phyloP scores from a whole-genome alignment of 2,888 invertebrate genomes.

The Aspidiotus destructor region DNA sequence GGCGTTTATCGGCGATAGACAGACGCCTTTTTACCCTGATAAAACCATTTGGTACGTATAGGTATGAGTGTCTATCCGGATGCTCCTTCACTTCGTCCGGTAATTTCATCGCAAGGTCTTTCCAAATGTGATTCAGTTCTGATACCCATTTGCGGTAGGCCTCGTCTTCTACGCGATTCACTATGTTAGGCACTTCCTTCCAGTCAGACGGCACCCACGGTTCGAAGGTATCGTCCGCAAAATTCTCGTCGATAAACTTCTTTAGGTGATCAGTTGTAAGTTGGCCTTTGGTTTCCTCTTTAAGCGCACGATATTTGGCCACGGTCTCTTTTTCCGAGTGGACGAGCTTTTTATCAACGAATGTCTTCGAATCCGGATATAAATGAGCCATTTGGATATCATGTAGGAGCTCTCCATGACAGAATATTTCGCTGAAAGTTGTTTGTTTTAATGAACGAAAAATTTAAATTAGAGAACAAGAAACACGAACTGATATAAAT shows the following conservation, averaged over 20 bases:
- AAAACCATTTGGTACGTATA: constrained; percentile 58
- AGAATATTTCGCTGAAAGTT: constrained; percentile 58
- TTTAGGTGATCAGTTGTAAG: constrained; percentile 28
- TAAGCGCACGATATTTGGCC: constrained; percentile 32
- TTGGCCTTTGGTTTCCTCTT: constrained; percentile 24
- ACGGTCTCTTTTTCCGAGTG: constrained; percentile 35
- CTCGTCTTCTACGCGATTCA: constrained; percentile 42
- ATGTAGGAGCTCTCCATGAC: constrained; percentile 62
- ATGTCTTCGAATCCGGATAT: constrained; percentile 67
- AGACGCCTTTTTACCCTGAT: constrained; percentile 17
- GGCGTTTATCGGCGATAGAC: no score
- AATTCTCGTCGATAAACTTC: constrained; percentile 50
- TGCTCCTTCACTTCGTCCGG: constrained; percentile 39
- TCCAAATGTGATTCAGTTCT: constrained; percentile 40
- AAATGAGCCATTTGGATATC: constrained; percentile 58
- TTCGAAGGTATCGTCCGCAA: constrained; percentile 39
- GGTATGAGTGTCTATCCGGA: constrained; percentile 54
- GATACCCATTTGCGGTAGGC: constrained; percentile 42
- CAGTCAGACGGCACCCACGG: constrained; percentile 39
- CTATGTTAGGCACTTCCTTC: constrained; percentile 41
- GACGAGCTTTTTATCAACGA: constrained; percentile 64
- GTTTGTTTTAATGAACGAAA: no score
- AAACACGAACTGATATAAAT: no score
- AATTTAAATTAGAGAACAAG: no score
- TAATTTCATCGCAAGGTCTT: constrained; percentile 49